Evolutionary conservation across 2,888 invertebrate genomes (phyloP).

Genomic region (Fragum fragum): DNA sequence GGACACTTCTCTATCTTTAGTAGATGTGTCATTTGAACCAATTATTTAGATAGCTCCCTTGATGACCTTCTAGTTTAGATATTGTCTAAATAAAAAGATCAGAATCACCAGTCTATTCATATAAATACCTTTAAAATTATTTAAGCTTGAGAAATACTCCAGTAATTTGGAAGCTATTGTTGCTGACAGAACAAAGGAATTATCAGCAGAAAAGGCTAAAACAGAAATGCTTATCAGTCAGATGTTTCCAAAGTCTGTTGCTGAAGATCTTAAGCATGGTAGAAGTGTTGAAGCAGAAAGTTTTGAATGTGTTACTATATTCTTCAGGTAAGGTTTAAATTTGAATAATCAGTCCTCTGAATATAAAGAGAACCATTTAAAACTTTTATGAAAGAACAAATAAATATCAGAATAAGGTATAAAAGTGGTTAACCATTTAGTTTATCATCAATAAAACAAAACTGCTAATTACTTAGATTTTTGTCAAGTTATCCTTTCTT

Average conservation of each 20-base stretch:
- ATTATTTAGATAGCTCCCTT: not conserved
- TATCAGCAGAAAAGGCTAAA: conserved; percentile 80
- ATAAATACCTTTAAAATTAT: not conserved
- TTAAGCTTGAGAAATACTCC: conserved; percentile 75
- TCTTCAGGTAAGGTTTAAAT: conserved; percentile 72
- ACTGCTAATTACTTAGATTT: too few relatives aligned
- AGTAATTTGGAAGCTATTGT: conserved; percentile 80
- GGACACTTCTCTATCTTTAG: too few relatives aligned
- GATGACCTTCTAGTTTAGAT: too few relatives aligned
- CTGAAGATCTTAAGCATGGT: conserved; percentile 79
- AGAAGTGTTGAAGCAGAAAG: conserved; percentile 75
- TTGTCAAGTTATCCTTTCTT: too few relatives aligned
- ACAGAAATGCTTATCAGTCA: conserved; percentile 80
- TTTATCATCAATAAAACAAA: too few relatives aligned
- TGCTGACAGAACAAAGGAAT: conserved; percentile 75
- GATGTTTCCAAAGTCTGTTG: conserved; percentile 82
- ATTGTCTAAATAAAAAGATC: too few relatives aligned
- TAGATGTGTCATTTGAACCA: not conserved
- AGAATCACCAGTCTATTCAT: not conserved
- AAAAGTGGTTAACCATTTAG: too few relatives aligned
- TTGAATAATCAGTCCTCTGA: too few relatives aligned
- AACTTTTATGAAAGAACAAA: too few relatives aligned
- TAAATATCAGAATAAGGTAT: too few relatives aligned
- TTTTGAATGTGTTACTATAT: conserved; percentile 80
- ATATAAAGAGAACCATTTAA: too few relatives aligned